A percentile compares a stretch with the other conserved stretches of the same genome.
phyloP scores from a whole-genome alignment of 2,797 vertebrate species.

The Myotis daubentonii region DNA sequence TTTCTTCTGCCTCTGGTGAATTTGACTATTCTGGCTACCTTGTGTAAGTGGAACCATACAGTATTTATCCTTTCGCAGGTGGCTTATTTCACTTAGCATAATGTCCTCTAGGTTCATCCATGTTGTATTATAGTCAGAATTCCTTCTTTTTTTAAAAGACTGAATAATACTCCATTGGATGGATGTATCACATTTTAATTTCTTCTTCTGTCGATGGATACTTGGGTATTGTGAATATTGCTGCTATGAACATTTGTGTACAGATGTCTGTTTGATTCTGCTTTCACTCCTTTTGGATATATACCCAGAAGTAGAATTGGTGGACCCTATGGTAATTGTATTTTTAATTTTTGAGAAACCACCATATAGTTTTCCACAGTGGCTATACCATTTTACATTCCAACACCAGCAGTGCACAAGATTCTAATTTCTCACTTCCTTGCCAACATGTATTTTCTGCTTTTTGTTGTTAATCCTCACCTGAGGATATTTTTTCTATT shows the following conservation, averaged over 20 bases:
- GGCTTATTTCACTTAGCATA: not conserved
- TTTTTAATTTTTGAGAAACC: constrained; percentile 36
- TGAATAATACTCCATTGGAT: not conserved
- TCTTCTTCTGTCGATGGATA: not conserved
- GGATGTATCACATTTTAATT: not conserved
- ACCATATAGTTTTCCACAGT: not conserved
- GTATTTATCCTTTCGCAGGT: not conserved
- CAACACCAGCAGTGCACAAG: not conserved
- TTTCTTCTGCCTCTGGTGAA: not conserved
- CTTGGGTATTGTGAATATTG: constrained; percentile 1
- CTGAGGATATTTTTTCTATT: not conserved
- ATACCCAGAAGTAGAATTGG: not conserved
- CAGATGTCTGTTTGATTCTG: not conserved
- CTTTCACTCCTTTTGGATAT: not conserved
- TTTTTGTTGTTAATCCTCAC: not conserved
- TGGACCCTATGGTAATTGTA: not conserved
- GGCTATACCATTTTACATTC: not conserved
- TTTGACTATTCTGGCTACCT: not conserved
- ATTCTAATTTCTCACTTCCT: not conserved
- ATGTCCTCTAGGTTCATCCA: not conserved
- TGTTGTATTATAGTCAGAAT: not conserved
- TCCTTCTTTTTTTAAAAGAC: not conserved
- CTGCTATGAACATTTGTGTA: not conserved
- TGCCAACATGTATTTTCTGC: not conserved
- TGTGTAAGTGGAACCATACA: not conserved